These are phyloP conservation scores for Atopsyche davidsoni DNA, from an alignment of 1,140 invertebrate genomes.

Conservation along the genomic window DNA sequence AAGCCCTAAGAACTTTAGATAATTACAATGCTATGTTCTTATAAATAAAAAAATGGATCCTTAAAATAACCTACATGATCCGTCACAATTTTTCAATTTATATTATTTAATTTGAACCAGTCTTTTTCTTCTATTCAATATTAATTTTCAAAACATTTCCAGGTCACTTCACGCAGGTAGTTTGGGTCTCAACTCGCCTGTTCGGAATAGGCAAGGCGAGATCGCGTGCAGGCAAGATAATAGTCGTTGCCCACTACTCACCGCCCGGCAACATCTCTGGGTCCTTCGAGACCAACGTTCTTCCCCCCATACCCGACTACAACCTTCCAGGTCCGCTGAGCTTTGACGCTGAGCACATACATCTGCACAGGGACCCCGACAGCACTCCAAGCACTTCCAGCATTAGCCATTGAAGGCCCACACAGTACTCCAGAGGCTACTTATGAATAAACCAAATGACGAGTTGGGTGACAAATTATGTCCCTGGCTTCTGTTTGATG, in stretches of 20 bases:
- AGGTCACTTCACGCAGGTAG: conserved; percentile 89
- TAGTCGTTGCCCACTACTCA: conserved; percentile 77
- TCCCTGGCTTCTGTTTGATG: too few relatives aligned
- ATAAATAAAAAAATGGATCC: too few relatives aligned
- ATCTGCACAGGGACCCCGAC: conserved; percentile 10
- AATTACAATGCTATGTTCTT: too few relatives aligned
- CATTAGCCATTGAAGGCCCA: too few relatives aligned
- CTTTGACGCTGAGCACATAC: conserved; percentile 20
- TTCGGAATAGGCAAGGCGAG: conserved; percentile 80
- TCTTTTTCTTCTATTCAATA: conserved; percentile 1
- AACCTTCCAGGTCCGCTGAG: conserved; percentile 37
- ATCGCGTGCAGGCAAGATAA: conserved; percentile 65
- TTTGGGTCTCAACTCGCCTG: conserved; percentile 73
- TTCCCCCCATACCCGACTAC: conserved; percentile 59
- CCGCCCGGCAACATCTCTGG: conserved; percentile 73
- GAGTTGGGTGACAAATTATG: too few relatives aligned
- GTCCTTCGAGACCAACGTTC: conserved; percentile 69
- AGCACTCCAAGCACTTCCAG: conserved; percentile 1
- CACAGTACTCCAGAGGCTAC: too few relatives aligned
- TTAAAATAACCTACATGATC: too few relatives aligned
- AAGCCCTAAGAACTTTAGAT: too few relatives aligned
- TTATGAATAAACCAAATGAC: too few relatives aligned
- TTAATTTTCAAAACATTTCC: conserved; percentile 29
- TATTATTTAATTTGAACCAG: too few relatives aligned
- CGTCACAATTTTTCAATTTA: too few relatives aligned